Evolutionary conservation across 2,888 invertebrate species (phyloP).

Genomic region (Salticus scenicus): DNA sequence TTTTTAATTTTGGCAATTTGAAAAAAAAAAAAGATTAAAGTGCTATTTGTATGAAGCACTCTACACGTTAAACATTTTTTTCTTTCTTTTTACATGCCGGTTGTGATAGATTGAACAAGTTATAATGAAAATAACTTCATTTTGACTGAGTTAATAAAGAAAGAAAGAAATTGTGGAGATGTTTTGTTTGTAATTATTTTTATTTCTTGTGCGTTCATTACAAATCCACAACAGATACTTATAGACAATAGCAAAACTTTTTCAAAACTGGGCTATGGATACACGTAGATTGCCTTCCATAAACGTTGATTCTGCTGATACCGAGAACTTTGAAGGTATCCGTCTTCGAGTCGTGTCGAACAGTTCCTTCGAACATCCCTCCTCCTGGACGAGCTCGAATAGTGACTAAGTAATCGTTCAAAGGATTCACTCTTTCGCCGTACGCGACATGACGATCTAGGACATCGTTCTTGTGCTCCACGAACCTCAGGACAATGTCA

Average conservation of each 20-base stretch:
- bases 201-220: no score
- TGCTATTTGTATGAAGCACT: no score
- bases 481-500: slow-evolving; percentile 60
- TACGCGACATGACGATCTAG: slow-evolving; percentile 39
- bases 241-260: slow-evolving; percentile 76
- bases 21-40: no score
- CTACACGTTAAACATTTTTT: no score
- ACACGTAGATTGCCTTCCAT: slow-evolving; percentile 76
- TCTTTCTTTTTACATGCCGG: no score
- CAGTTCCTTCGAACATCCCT: slow-evolving; percentile 87
- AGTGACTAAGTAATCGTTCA: slow-evolving; percentile 80
- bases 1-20: no score
- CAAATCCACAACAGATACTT: no score
- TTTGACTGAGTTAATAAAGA: no score
- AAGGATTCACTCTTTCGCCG: slow-evolving; percentile 34
- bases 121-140: no score
- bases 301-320: slow-evolving; percentile 76
- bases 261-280: slow-evolving; percentile 73
- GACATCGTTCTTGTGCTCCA: slow-evolving; percentile 49
- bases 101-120: no score
- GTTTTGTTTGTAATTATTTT: no score
- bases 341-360: slow-evolving; percentile 76
- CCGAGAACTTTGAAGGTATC: slow-evolving; percentile 79
- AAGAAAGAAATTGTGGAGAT: no score
- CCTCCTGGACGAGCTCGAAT: slow-evolving; percentile 82